phyloP scores from a whole-genome alignment of 2,113 vertebrate genomes.

The Genyomyrus donnyi region DNA sequence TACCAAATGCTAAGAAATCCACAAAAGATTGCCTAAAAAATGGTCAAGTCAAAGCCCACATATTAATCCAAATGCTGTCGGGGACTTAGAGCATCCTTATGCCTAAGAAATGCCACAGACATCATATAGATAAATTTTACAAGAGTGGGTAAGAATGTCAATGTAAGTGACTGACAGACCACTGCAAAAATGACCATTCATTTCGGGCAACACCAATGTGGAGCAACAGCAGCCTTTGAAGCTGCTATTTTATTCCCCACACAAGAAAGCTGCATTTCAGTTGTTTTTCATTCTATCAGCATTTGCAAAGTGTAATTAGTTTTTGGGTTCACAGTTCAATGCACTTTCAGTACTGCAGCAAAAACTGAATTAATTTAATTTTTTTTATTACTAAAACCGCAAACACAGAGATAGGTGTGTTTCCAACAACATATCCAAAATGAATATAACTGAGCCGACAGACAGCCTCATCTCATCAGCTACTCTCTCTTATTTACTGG shows the following conservation, averaged over 20 bases:
- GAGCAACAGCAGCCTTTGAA: not conserved
- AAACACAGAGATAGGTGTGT: too few relatives aligned
- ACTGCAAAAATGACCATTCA: not conserved
- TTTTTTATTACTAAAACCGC: too few relatives aligned
- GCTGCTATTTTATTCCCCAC: not conserved
- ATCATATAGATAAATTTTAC: not conserved
- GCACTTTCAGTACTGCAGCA: too few relatives aligned
- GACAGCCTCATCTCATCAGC: too few relatives aligned
- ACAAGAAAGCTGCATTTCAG: not conserved
- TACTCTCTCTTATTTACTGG: too few relatives aligned
- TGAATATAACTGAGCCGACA: too few relatives aligned
- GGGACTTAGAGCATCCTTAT: not conserved
- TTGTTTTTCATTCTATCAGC: not conserved
- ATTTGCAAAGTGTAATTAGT: too few relatives aligned
- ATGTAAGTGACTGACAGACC: not conserved
- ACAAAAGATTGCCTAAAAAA: not conserved
- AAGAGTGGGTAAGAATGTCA: not conserved
- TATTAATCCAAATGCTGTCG: not conserved
- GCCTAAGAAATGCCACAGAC: not conserved
- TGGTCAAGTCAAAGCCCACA: not conserved
- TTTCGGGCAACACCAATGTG: not conserved
- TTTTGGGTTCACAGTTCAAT: too few relatives aligned
- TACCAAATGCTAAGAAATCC: too few relatives aligned
- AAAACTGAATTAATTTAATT: too few relatives aligned
- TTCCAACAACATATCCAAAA: too few relatives aligned